Evolutionary conservation across 2,797 vertebrate species (phyloP), one percentile per base, ranked within the genome.

Genomic region (Chelonia mydas): DNA sequence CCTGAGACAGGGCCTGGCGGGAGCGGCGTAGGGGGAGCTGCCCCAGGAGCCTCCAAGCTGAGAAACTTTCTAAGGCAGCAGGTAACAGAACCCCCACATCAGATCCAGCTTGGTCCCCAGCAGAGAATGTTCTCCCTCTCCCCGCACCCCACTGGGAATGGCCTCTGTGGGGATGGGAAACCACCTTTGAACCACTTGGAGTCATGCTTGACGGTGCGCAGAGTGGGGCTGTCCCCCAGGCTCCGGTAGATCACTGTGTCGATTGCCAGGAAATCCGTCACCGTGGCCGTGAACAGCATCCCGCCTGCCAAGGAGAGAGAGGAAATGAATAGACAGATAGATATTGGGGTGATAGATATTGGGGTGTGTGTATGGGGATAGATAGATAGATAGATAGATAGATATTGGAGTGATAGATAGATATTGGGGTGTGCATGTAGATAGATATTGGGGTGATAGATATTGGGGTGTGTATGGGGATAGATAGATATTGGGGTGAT

Each of bases 161-260:
- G 61, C 61, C 61, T 37, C 37, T 28, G 13, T n/a, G 45, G 49
- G 33, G 37, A 47, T 0, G 0, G 1, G 16, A 19, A 21, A 92
- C 86, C 98, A 99, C 99, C 99, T 99, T 99, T 98, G 97, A 99
- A 99, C 99, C 99, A 99, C 94, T 99, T 99, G 98, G 99, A 99
- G 98, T 99, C 99, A 0, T 99, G 99, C 93, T 99, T 99, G 94
- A 99, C 98, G 0, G 99, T 99, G 97, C 99, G 99, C 74, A 99
- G 98, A 81, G 99, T 99, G 0, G 98, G 99, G 97, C 97, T 98
- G 97, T 99, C 98, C 92, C 99, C 99, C 0, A 99, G 99, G 98
- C 99, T 99, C 61, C 99, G 99, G 98, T 99, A 99, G 98, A 99
- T 99, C 97, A 99, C 99, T 0, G 99, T 99, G 7, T 99, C 99